phyloP scores from a whole-genome alignment of 2,113 vertebrate genomes.

The Podarcis raffonei region DNA sequence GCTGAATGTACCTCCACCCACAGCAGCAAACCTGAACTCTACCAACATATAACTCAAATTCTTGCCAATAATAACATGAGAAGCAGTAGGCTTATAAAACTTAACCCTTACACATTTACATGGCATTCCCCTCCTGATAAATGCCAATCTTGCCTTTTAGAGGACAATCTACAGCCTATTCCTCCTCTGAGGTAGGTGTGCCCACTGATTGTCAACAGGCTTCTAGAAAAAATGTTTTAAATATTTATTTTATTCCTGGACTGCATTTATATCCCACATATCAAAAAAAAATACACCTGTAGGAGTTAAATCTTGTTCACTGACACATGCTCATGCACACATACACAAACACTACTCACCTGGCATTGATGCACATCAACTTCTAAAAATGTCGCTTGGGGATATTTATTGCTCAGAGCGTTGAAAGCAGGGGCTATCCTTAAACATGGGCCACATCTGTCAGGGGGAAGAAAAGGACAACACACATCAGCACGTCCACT shows the following conservation, averaged over 20 bases:
- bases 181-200: neutral
- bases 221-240: neutral
- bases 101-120: too few species aligned
- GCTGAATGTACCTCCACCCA: neutral
- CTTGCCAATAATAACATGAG: neutral
- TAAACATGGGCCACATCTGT: conserved; percentile 90
- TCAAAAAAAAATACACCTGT: too few species aligned
- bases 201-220: neutral
- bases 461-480: neutral
- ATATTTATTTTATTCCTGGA: neutral
- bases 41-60: neutral
- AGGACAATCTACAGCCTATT: neutral
- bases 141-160: neutral
- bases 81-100: neutral
- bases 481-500: neutral
- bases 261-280: neutral
- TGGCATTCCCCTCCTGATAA: neutral
- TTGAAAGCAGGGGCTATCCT: conserved; percentile 94
- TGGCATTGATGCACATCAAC: conserved; percentile 95
- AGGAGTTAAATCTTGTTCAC: neutral
- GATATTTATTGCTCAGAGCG: conserved; percentile 91
- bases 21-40: neutral
- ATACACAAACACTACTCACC: conserved; percentile 70
- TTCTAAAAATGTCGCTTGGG: conserved; percentile 92
- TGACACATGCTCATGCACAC: neutral